Evolutionary conservation across 2,888 invertebrate genomes (phyloP).

Genomic region (Synanthedon formicaeformis): DNA sequence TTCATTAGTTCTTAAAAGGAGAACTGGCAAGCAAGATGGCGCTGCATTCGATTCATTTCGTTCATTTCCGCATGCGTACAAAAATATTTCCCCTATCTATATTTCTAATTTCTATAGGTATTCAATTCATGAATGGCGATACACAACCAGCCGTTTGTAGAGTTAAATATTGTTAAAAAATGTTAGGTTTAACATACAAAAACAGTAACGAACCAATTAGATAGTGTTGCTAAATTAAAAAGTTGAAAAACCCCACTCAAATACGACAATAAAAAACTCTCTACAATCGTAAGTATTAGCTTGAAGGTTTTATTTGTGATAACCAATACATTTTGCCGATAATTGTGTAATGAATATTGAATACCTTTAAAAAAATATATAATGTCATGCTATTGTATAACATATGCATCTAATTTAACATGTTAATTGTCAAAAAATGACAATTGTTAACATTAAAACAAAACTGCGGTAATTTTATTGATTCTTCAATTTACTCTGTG

Average conservation of each 20-base stretch:
- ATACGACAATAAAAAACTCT: conserved; percentile 45
- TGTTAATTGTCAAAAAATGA: no score
- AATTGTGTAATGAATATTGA: neutral
- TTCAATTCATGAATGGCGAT: conserved; percentile 65
- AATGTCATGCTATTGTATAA: no score
- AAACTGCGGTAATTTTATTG: conserved; percentile 72
- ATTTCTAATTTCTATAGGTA: conserved; percentile 46
- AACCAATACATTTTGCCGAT: neutral
- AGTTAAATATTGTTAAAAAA: conserved; percentile 53
- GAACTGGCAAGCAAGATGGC: neutral
- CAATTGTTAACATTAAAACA: conserved; percentile 27
- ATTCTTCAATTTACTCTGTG: conserved; percentile 54
- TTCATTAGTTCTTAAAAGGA: no score
- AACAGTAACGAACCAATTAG: conserved; percentile 52
- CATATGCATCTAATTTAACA: no score
- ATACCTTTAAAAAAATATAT: neutral
- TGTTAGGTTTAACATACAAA: conserved; percentile 42
- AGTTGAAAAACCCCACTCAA: conserved; percentile 33
- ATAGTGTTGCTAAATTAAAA: conserved; percentile 42
- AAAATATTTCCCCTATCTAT: conserved; percentile 23
- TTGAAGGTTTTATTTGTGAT: conserved; percentile 11
- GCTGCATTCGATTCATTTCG: neutral
- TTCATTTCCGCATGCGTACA: conserved; percentile 47
- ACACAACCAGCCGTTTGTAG: conserved; percentile 45
- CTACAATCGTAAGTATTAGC: conserved; percentile 34